These are phyloP conservation scores for Sebastes kiyomatsui DNA, from an alignment of 2,797 vertebrate genomes.

Conservation along the genomic window DNA sequence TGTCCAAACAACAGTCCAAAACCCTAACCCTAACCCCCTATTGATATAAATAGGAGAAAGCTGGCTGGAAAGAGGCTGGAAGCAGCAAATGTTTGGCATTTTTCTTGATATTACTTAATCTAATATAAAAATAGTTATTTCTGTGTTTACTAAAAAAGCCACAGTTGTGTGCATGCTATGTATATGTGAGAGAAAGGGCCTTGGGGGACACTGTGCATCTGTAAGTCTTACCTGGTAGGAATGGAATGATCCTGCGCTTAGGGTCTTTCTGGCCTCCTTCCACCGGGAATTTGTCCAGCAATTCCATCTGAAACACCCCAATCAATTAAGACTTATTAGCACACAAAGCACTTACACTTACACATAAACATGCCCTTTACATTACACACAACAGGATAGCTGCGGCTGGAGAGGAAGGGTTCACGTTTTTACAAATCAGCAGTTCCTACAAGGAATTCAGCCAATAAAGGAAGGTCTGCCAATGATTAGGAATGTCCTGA, in stretches of 20 bases:
- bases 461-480: conserved; percentile 67
- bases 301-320: conserved; percentile 91
- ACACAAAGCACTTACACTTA: conserved; percentile 14
- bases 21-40: background rate
- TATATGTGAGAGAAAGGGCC: background rate
- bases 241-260: conserved; percentile 97
- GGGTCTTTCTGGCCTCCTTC: conserved; percentile 99
- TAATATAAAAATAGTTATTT: background rate
- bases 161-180: background rate
- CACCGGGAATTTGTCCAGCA: conserved; percentile 98
- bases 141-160: background rate
- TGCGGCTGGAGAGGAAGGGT: conserved; percentile 30
- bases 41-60: background rate
- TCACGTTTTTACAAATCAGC: conserved; percentile 70
- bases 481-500: conserved; percentile 72
- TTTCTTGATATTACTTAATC: background rate
- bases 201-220: background rate
- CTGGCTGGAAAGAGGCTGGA: background rate
- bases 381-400: conserved; percentile 26
- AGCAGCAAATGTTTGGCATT: background rate
- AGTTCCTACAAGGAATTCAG: conserved; percentile 63
- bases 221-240: conserved; percentile 90
- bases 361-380: conserved; percentile 18
- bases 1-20: background rate
- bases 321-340: conserved; percentile 33